Conservation (phyloP, 2,888 invertebrate genomes). For the Macrophya alboannulata region DNA sequence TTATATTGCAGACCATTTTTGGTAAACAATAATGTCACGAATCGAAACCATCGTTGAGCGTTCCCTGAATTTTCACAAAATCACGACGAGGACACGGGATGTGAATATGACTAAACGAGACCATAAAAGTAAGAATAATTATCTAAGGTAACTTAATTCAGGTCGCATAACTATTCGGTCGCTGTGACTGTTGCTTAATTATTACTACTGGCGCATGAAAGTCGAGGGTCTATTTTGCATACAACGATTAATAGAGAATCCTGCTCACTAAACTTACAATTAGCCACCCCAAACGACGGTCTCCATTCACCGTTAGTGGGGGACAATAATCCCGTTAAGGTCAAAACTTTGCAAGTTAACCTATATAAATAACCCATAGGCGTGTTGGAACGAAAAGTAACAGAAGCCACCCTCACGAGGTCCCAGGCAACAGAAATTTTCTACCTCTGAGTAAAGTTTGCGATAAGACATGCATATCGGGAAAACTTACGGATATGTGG, state of each 20-base stretch:
- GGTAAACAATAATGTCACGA: too few relatives aligned
- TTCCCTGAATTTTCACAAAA: neutral
- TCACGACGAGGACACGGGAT: too few relatives aligned
- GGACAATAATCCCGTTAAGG: slow-evolving; percentile 25
- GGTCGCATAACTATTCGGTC: neutral
- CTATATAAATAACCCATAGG: neutral
- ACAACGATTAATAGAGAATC: slow-evolving; percentile 17
- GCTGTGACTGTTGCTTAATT: neutral
- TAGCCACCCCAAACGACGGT: slow-evolving; percentile 22
- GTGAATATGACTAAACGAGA: too few relatives aligned
- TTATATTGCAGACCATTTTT: neutral
- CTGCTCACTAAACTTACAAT: neutral
- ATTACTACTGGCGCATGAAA: neutral
- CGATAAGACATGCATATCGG: neutral
- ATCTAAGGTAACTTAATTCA: neutral
- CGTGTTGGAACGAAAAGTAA: neutral
- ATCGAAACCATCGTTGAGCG: neutral
- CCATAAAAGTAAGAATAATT: neutral
- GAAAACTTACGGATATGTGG: neutral
- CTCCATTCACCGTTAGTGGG: slow-evolving; percentile 6
- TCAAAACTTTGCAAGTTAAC: slow-evolving; percentile 1
- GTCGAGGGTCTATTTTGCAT: slow-evolving; percentile 25
- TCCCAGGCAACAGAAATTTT: neutral
- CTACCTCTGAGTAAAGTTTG: neutral
- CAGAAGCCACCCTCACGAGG: neutral